Conservation (phyloP, 2,113 vertebrate species). For the Taxidea taxus region DNA sequence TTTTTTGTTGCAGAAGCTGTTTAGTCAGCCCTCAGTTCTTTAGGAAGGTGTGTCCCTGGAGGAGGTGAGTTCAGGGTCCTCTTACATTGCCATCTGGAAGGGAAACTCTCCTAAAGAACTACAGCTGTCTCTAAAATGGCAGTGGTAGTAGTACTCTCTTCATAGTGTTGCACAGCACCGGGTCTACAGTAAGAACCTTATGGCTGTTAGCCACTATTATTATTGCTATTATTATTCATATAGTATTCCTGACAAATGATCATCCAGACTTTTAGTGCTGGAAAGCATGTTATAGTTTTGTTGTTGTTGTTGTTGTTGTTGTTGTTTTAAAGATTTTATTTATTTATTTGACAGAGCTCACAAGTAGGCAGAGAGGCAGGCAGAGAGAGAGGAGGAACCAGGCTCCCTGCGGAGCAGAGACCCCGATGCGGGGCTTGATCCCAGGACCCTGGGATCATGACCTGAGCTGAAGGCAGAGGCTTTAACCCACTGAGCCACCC, state of each 20-base stretch:
- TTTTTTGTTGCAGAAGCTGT: neutral
- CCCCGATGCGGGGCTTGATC: too few species aligned
- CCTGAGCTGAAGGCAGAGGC: too few species aligned
- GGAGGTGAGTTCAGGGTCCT: neutral
- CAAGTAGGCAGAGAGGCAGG: too few species aligned
- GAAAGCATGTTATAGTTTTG: neutral
- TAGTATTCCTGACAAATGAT: neutral
- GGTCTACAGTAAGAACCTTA: neutral
- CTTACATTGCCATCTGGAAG: neutral
- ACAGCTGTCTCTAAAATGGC: neutral
- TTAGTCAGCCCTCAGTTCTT: neutral
- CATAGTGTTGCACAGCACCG: neutral
- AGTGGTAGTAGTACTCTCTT: neutral
- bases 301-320: too few species aligned
- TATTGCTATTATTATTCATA: neutral
- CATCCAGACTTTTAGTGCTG: neutral
- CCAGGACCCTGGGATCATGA: too few species aligned
- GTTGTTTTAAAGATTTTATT: too few species aligned
- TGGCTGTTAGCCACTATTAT: neutral
- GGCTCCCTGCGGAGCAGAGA: too few species aligned
- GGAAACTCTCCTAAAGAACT: neutral
- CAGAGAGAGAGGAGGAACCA: too few species aligned
- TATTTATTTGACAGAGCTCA: too few species aligned
- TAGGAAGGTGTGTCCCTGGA: neutral
- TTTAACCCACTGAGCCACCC: too few species aligned